Base-by-base conservation (phyloP, 2,113 vertebrate species). In the Harpagus bidentatus region DNA sequence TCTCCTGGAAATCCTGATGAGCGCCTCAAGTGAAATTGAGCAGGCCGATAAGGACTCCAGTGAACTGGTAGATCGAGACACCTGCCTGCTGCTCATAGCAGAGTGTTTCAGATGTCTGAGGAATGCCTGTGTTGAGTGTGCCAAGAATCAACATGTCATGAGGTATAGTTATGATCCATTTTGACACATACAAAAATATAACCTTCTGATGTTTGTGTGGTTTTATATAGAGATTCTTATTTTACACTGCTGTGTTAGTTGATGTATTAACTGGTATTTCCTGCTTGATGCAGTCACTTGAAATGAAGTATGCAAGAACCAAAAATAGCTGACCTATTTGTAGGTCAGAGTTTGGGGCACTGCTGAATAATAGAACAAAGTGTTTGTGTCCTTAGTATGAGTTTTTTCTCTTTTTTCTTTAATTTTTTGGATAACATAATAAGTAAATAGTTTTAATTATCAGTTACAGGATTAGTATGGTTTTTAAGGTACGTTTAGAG, bases 31-130 rank as follows among this genome's bases (percentile, higher is more conserved):
- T 13, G 88, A 96, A 22, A 69, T 98, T 14, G 96, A 98, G 82
- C 74, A 94, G 77, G 74, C 29, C 82, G 94, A 36, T 89, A 84
- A 93, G n/a, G 94, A 78, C 3, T 74, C 94, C 2, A 56, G 71
- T 53, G 93, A 77, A 10, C 32, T 55, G 63, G 90, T 56, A 9
- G 94, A 97, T 10, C 36, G 95, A 23, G 97, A 97, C 15, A 73
- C 86, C 69, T 97, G 88, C 65, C 96, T 99, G 74, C 98, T 99
- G 97, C 47, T 99, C 9, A 77, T 94, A 4, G 98, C 99, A 0
- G 99, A 99, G 65, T 99, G 99, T 95, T 99, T 99, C 98, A 97
- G 99, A 62, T 99, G 98, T n/a, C 98, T 99, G 53, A 98, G 99
- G 84, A 99, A 99, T 52, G 98, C 99, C 7, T 99, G 99, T 23